Base-by-base conservation (phyloP, 1,140 invertebrate species). In the Drosophila tristis region DNA sequence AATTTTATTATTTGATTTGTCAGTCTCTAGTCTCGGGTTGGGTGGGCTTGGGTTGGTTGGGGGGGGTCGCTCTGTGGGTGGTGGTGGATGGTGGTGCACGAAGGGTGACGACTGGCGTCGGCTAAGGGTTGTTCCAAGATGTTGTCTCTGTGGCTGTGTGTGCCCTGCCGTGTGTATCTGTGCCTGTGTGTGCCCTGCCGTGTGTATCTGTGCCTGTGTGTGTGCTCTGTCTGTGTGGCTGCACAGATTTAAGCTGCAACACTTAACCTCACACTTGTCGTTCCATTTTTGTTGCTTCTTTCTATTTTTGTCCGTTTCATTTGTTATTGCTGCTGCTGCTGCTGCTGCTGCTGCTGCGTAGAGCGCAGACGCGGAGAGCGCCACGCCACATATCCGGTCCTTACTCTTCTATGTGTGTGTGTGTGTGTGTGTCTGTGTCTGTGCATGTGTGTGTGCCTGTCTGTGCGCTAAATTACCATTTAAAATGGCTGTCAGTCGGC, bases 401-500 rank as follows among this genome's bases (percentile, higher is more conserved):
- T 47, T 53, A 57, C 15, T 39, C 7, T 54, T 29, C 35, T 8
- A 13, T 2, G 35, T 23, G 26, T 47, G 45, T 42, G 29, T 25
- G 16, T 25, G 29, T 49, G 15, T 25, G 23, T 47, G 51, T 50
- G 25, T 53, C n/a, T n/a, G n/a, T n/a, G n/a, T n/a, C n/a, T n/a
- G n/a, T n/a, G n/a, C n/a, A 7, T 58, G 7, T 31, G 9, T 57
- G 47, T 47, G 55, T 50, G 61, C 43, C 48, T 61, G 80, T 67
- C 65, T 67, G 74, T 51, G 62, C 72, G 71, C 84, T 78, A 74
- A 89, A 81, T 90, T 87, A 89, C 89, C 89, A 89, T 90, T 89
- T 87, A 90, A 90, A 90, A 90, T 90, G 87, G 87, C 89, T 90
- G 87, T 90, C 87, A 80, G 87, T 84, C 80, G 74, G 84, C 26